Evolutionary conservation across 2,888 invertebrate genomes (phyloP).

Genomic region (Idaea aversata): DNA sequence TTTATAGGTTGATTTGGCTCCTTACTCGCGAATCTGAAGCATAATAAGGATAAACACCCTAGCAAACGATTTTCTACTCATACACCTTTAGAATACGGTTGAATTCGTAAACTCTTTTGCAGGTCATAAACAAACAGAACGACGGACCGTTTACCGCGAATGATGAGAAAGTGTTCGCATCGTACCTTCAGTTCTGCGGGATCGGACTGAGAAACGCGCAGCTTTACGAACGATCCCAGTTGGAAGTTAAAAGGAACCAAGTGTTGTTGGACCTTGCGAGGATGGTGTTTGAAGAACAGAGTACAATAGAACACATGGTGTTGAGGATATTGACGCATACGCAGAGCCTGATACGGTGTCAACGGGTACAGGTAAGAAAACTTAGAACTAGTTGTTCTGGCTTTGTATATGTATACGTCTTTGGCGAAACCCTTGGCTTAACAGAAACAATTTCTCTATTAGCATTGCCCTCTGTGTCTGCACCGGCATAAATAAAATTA

Average conservation of each 20-base stretch:
- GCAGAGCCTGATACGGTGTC: constrained; percentile 95
- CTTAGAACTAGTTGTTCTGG: neutral
- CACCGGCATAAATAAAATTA: too few species aligned
- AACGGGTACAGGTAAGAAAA: constrained; percentile 90
- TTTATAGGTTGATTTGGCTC: neutral
- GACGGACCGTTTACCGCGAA: constrained; percentile 90
- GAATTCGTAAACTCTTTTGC: constrained; percentile 18
- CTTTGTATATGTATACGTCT: neutral
- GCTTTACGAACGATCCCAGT: constrained; percentile 95
- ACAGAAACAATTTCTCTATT: too few species aligned
- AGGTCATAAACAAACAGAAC: constrained; percentile 94
- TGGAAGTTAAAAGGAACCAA: constrained; percentile 97
- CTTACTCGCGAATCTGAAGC: neutral
- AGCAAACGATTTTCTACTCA: neutral
- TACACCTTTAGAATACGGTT: neutral
- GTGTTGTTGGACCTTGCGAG: constrained; percentile 95
- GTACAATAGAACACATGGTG: constrained; percentile 97
- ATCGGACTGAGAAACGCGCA: constrained; percentile 98
- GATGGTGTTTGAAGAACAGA: constrained; percentile 98
- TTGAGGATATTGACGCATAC: constrained; percentile 96
- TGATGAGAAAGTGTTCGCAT: constrained; percentile 95
- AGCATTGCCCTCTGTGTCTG: too few species aligned
- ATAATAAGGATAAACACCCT: neutral
- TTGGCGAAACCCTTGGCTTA: neutral
- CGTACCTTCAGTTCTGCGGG: constrained; percentile 97